Conservation (phyloP, 2,888 invertebrate species). For the Folsomia candida region DNA sequence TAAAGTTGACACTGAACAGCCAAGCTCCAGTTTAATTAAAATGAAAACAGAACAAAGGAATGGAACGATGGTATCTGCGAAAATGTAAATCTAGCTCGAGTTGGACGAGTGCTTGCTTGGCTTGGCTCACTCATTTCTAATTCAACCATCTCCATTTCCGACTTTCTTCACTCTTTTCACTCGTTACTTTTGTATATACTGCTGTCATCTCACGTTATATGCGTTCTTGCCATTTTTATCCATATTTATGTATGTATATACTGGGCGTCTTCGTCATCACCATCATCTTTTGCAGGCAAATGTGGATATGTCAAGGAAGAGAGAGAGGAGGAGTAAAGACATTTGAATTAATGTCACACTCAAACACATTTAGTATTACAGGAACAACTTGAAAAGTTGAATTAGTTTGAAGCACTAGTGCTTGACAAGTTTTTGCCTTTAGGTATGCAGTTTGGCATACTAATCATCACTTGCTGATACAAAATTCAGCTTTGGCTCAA, state of each 20-base stretch:
- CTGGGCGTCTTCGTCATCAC: no score
- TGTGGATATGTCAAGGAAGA: no score
- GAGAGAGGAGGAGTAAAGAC: no score
- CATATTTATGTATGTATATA: no score
- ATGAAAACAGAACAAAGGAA: conserved; percentile 7
- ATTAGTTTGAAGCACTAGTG: not conserved
- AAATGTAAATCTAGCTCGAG: conserved; percentile 12
- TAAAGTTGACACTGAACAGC: conserved; percentile 7
- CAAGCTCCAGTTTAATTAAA: conserved; percentile 16
- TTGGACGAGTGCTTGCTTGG: no score
- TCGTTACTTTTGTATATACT: no score
- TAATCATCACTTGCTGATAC: no score
- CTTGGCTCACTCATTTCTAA: not conserved
- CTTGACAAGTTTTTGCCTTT: no score
- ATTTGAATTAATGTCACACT: not conserved
- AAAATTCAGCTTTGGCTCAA: no score
- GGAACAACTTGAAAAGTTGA: not conserved
- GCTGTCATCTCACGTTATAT: not conserved
- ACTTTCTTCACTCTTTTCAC: no score
- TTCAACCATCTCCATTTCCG: not conserved
- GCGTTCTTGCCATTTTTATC: not conserved
- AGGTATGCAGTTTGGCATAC: no score
- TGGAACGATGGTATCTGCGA: not conserved
- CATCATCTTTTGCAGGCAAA: not conserved
- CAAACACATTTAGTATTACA: no score